Base-by-base conservation (phyloP, 1,140 invertebrate genomes). In the Metopolophium dirhodum region DNA sequence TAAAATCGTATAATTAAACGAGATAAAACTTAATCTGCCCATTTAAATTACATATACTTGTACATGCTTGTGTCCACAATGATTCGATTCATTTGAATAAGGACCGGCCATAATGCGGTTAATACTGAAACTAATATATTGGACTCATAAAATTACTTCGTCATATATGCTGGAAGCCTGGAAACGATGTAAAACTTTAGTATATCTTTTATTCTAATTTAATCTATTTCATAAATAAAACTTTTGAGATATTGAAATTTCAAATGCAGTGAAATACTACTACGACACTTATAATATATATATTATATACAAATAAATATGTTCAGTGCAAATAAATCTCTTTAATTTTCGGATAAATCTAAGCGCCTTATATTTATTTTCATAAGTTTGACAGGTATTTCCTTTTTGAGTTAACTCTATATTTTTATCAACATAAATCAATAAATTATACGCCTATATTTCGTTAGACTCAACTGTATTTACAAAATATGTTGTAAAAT, bases 1-100 rank as follows among this genome's bases (percentile, higher is more conserved):
- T 14, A 87, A 47, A 87, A 87, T 30, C 7, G 85, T 45, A 87
- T 87, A 47, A 87, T 87, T 87, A 87, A 87, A 87, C 85, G 45
- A 45, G 26, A 87, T 14, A 26, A 45, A 49, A 47, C 85, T 45
- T 87, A 87, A 87, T 87, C 45, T 45, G 85, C 23, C 41, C 85
- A 11, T 87, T 47, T 18, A 87, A 87, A 87, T 87, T 87, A 23
- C 85, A n/a, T n/a, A 77, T n/a, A 77, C 61, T 26, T 86, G 23
- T 45, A 45, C 22, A 77, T 23, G 18, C 82, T 83, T 37, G 41
- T 26, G 41, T 45, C 23, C 26, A 86, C 83, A 45, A 47, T 11
- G 41, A 14, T 41, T 45, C 23, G 9, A 87, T 87, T 47, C 41
- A 49, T 86, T 86, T 86, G 11, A 86, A 86, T 87, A 26, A 85